A percentile compares a stretch with the other conserved stretches of the same genome.
These are phyloP conservation scores for Sitobion miscanthi DNA, from an alignment of 1,140 invertebrate species.

Conservation along the genomic window DNA sequence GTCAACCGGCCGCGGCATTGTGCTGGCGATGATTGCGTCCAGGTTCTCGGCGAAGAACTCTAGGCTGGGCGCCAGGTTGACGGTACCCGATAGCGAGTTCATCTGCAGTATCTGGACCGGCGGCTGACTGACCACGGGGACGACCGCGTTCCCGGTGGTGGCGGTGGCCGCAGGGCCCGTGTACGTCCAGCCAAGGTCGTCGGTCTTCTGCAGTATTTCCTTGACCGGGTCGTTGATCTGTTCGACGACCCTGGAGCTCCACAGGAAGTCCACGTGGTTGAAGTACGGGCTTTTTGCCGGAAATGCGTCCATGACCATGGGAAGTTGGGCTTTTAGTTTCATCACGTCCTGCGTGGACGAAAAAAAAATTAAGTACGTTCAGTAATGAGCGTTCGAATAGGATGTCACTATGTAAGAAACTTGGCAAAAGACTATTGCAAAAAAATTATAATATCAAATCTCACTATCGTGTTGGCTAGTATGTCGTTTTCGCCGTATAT, in stretches of 20 bases:
- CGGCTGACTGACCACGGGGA: not conserved
- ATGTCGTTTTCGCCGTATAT: slow-evolving; percentile 70
- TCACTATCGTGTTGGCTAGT: slow-evolving; percentile 64
- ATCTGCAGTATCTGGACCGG: not conserved
- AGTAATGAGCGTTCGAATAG: not conserved
- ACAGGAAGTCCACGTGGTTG: slow-evolving; percentile 74
- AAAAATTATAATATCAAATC: not conserved
- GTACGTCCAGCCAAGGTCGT: not conserved
- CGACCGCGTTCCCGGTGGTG: not conserved
- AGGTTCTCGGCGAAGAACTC: not conserved
- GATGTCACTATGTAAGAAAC: too few relatives aligned
- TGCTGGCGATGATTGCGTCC: not conserved
- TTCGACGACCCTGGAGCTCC: slow-evolving; percentile 68
- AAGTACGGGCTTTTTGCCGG: slow-evolving; percentile 67
- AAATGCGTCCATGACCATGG: slow-evolving; percentile 67
- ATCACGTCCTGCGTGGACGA: slow-evolving; percentile 65
- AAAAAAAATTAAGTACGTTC: not conserved
- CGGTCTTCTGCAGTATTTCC: slow-evolving; percentile 63
- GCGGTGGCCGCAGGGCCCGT: too few relatives aligned
- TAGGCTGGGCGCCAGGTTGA: not conserved
- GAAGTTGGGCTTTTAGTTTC: slow-evolving; percentile 65
- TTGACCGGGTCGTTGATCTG: slow-evolving; percentile 69
- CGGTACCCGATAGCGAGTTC: not conserved
- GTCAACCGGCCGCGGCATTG: not conserved
- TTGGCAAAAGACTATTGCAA: not conserved